Conservation (phyloP, 1,140 invertebrate species). For the Eupristina koningsbergeri region DNA sequence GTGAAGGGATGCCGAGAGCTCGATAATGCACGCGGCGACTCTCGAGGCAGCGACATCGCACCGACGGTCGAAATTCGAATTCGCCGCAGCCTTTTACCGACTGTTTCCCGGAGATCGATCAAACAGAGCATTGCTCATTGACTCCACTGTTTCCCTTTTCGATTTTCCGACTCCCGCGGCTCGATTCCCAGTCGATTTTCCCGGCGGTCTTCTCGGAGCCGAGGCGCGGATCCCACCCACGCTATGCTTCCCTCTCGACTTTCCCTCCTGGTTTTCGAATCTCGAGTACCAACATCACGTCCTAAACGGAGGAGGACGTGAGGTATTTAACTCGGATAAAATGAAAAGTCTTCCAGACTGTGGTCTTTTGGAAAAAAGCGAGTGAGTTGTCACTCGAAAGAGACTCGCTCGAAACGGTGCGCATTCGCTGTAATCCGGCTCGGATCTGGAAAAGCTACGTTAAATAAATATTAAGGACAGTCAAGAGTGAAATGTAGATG, state of each 20-base stretch:
- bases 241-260: neutral
- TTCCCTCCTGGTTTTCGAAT: neutral
- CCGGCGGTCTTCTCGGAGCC: too few species aligned
- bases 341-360: neutral
- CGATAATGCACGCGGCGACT: neutral
- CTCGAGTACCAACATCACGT: neutral
- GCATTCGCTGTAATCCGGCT: neutral
- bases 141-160: neutral
- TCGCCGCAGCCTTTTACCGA: neutral
- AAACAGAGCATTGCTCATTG: slow-evolving; percentile 2
- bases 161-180: too few species aligned
- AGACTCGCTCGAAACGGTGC: neutral
- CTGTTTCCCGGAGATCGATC: slow-evolving; percentile 2
- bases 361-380: neutral
- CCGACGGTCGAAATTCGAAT: neutral
- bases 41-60: neutral
- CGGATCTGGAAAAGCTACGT: neutral
- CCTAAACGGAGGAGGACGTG: too few species aligned
- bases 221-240: neutral
- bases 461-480: neutral
- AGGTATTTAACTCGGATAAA: neutral
- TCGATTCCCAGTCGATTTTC: neutral
- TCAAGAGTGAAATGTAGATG: neutral
- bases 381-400: neutral
- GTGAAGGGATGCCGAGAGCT: too few species aligned